phyloP scores from a whole-genome alignment of 1,140 invertebrate species.

The Ectropis grisescens region DNA sequence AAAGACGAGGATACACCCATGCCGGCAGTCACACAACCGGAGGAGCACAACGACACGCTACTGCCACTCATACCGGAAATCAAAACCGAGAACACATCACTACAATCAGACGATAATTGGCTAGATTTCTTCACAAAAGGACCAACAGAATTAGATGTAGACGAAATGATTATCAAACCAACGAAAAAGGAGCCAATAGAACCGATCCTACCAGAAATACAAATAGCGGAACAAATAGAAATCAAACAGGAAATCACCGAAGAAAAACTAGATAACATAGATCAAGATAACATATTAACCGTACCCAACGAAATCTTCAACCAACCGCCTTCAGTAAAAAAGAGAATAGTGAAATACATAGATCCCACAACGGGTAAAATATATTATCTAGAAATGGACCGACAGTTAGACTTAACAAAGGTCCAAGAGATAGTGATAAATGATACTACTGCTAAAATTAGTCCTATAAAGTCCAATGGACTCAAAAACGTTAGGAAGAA shows the following conservation, averaged over 20 bases:
- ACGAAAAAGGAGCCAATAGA: constrained; percentile 24
- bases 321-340: constrained; percentile 20
- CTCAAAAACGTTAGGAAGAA: constrained; percentile 27
- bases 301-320: constrained; percentile 24
- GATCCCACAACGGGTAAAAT: constrained; percentile 53
- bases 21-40: neutral
- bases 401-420: constrained; percentile 38
- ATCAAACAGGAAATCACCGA: no score
- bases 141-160: constrained; percentile 40
- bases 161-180: constrained; percentile 53
- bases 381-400: constrained; percentile 58
- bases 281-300: no score
- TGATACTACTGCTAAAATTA: constrained; percentile 41
- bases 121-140: constrained; percentile 51
- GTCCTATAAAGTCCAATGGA: constrained; percentile 40
- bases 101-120: constrained; percentile 29
- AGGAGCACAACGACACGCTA: constrained; percentile 2
- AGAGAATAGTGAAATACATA: constrained; percentile 56
- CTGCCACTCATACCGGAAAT: neutral
- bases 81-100: constrained; percentile 5
- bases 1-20: constrained; percentile 21
- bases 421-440: constrained; percentile 56
- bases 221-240: no score
- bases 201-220: no score
- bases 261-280: constrained; percentile 12